phyloP scores from a whole-genome alignment of 1,140 invertebrate species.

The Oncopodura yosiiana region DNA sequence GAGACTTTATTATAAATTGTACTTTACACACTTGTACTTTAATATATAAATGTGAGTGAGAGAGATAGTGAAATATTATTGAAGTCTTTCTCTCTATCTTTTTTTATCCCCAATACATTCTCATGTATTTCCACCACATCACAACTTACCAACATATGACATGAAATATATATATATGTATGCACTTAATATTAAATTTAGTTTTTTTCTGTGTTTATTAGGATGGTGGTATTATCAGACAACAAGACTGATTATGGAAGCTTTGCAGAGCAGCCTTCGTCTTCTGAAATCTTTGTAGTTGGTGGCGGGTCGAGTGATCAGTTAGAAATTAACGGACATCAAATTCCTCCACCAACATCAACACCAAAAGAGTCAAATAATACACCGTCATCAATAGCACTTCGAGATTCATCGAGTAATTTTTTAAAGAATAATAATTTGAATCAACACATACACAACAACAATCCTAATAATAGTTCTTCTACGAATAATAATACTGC shows the following conservation, averaged over 20 bases:
- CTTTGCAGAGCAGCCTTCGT: constrained; percentile 22
- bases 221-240: constrained; percentile 32
- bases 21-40: too few species aligned
- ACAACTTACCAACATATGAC: too few species aligned
- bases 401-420: too few species aligned
- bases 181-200: not conserved
- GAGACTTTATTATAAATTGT: too few species aligned
- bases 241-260: constrained; percentile 33
- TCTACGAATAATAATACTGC: too few species aligned
- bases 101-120: too few species aligned
- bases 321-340: not conserved
- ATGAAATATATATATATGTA: too few species aligned
- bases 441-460: constrained; percentile 9
- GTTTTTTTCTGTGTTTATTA: constrained; percentile 4
- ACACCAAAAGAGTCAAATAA: not conserved
- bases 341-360: constrained; percentile 7
- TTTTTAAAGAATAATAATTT: constrained; percentile 2
- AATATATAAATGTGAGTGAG: too few species aligned
- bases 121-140: too few species aligned
- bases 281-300: constrained; percentile 24
- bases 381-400: constrained; percentile 6
- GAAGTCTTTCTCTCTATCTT: too few species aligned
- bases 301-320: constrained; percentile 16
- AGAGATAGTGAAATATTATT: too few species aligned
- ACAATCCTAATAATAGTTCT: constrained; percentile 2